Percentiles rank a stretch among this genome's conserved stretches.
Conservation (phyloP, 2,797 vertebrate species). For the Dromococcyx pavoninus region DNA sequence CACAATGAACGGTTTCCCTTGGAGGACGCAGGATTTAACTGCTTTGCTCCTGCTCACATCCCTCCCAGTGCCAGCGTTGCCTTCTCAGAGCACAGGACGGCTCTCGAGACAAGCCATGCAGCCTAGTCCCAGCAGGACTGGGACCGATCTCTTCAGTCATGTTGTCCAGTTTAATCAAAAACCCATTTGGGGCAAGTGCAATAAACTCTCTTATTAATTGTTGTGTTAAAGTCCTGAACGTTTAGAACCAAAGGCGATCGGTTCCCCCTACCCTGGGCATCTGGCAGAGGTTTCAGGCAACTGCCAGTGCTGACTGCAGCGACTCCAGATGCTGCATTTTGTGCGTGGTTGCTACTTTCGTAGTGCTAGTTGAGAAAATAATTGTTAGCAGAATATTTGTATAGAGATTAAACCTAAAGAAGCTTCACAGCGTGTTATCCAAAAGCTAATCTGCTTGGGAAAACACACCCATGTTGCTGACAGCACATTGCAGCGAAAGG, state of each 20-base stretch:
- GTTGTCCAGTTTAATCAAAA: neutral
- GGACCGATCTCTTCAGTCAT: neutral
- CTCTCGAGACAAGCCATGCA: neutral
- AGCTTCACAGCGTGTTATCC: accelerated
- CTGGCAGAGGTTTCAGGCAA: neutral
- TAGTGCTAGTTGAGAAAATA: accelerated
- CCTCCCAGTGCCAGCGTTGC: neutral
- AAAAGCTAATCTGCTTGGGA: neutral
- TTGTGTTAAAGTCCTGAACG: neutral
- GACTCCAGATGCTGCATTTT: accelerated
- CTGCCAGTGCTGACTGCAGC: neutral
- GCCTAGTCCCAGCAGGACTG: too few species aligned
- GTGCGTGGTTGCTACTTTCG: neutral
- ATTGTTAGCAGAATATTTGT: accelerated
- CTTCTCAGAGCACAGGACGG: neutral
- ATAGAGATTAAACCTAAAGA: neutral
- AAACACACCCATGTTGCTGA: neutral
- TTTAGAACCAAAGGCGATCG: neutral
- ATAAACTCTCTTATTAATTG: neutral
- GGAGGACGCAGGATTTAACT: neutral
- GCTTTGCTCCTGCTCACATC: accelerated
- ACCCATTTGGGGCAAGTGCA: neutral
- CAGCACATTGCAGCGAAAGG: neutral
- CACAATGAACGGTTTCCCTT: accelerated
- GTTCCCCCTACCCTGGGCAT: neutral